Evolutionary conservation across 2,888 invertebrate species (phyloP).

Genomic region (Molanna angustata): DNA sequence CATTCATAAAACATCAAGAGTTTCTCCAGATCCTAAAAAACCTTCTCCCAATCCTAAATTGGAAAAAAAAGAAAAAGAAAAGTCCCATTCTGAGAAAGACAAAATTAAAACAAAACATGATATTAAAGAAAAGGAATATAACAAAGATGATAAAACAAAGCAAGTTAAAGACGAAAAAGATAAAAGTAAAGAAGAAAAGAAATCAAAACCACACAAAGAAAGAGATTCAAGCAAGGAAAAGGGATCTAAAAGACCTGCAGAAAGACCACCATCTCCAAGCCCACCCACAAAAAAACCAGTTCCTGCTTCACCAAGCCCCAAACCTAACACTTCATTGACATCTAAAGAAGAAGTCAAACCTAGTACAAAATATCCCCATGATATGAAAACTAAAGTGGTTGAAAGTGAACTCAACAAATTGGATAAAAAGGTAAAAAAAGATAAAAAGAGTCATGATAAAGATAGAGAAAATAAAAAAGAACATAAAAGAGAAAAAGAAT

Average conservation of each 20-base stretch:
- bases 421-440: slow-evolving; percentile 60
- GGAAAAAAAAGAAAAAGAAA: slow-evolving; percentile 59
- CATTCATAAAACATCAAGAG: slow-evolving; percentile 71
- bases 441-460: slow-evolving; percentile 63
- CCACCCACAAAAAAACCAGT: slow-evolving; percentile 44
- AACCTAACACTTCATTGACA: slow-evolving; percentile 31
- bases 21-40: slow-evolving; percentile 45
- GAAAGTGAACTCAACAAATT: slow-evolving; percentile 38
- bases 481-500: slow-evolving; percentile 55
- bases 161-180: slow-evolving; percentile 49
- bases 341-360: slow-evolving; percentile 27
- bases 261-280: slow-evolving; percentile 47
- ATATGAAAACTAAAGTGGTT: slow-evolving; percentile 26
- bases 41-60: slow-evolving; percentile 42
- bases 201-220: slow-evolving; percentile 56
- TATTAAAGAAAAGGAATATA: slow-evolving; percentile 45
- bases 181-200: slow-evolving; percentile 50
- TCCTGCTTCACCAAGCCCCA: slow-evolving; percentile 43
- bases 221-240: slow-evolving; percentile 56
- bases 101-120: slow-evolving; percentile 48
- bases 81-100: slow-evolving; percentile 46
- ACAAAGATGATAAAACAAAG: slow-evolving; percentile 45
- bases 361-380: slow-evolving; percentile 23
- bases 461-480: slow-evolving; percentile 59
- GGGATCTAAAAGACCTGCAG: slow-evolving; percentile 50